A percentile compares a stretch with the other conserved stretches of the same genome.
These are phyloP conservation scores for Hephaestus fuliginosus DNA, from an alignment of 2,797 vertebrate genomes.

Conservation along the genomic window DNA sequence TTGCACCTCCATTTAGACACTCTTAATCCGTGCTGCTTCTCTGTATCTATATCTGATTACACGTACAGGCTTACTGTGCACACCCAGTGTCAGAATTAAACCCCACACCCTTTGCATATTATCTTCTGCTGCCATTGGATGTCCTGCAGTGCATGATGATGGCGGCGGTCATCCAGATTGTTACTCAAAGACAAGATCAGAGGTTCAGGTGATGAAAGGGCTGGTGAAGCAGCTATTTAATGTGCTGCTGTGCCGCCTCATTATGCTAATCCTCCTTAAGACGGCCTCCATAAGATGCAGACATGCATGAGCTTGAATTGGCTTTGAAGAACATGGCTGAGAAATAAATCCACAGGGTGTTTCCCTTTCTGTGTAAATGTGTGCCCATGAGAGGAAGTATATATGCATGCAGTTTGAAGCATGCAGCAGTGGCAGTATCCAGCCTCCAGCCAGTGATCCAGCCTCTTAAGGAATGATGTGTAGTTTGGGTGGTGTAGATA, in stretches of 20 bases:
- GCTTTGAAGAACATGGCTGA: constrained; percentile 64
- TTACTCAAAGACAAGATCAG: constrained; percentile 36
- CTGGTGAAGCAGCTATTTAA: constrained; percentile 43
- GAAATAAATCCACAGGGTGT: constrained; percentile 46
- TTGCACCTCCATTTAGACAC: constrained; percentile 57
- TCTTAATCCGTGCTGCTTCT: constrained; percentile 56
- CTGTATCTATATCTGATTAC: constrained; percentile 63
- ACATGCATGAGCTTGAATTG: constrained; percentile 46
- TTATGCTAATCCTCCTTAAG: constrained; percentile 71
- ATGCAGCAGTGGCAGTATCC: too few relatives aligned
- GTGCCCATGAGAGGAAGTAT: constrained; percentile 18
- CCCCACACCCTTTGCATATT: constrained; percentile 13
- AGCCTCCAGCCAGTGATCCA: neutral
- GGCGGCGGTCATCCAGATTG: constrained; percentile 23
- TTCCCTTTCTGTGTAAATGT: constrained; percentile 24
- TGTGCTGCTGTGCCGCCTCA: constrained; percentile 50
- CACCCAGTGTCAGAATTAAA: constrained; percentile 34
- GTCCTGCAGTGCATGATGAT: constrained; percentile 37
- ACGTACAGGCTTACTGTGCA: constrained; percentile 33
- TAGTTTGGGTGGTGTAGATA: neutral
- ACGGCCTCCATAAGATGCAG: constrained; percentile 49
- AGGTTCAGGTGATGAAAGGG: constrained; percentile 43
- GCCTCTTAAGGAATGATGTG: neutral
- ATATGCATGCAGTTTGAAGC: neutral
- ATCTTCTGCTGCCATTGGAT: constrained; percentile 25